Evolutionary conservation across 2,888 invertebrate genomes (phyloP).

Genomic region (Acleris holmiana): DNA sequence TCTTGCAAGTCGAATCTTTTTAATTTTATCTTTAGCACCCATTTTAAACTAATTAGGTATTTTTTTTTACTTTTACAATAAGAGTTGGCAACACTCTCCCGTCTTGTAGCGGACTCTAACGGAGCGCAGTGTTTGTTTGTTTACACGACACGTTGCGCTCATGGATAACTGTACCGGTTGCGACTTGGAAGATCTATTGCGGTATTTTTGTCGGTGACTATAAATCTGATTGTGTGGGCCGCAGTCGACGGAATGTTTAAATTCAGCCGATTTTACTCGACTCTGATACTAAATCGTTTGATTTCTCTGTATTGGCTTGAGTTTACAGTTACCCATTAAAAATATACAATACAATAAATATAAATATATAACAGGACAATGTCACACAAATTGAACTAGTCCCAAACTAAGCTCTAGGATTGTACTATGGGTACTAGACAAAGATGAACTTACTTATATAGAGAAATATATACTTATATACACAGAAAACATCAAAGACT

Average conservation of each 20-base stretch:
- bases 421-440: too few relatives aligned
- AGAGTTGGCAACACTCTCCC: background rate
- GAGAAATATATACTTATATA: too few relatives aligned
- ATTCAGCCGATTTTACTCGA: slow-evolving; percentile 50
- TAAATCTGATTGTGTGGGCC: slow-evolving; percentile 78
- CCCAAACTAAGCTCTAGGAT: too few relatives aligned
- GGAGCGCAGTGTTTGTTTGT: slow-evolving; percentile 53
- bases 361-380: too few relatives aligned
- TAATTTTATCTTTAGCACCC: too few relatives aligned
- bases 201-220: slow-evolving; percentile 75
- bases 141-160: slow-evolving; percentile 47
- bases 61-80: too few relatives aligned
- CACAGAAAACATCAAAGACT: too few relatives aligned
- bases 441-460: too few relatives aligned
- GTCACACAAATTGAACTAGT: too few relatives aligned
- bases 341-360: background rate
- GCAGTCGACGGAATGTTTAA: slow-evolving; percentile 57
- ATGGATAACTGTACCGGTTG: slow-evolving; percentile 48
- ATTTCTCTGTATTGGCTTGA: slow-evolving; percentile 4
- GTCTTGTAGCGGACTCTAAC: slow-evolving; percentile 29
- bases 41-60: too few relatives aligned
- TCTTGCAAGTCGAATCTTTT: too few relatives aligned
- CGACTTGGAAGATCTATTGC: slow-evolving; percentile 63
- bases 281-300: slow-evolving; percentile 21
- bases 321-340: slow-evolving; percentile 8